A percentile compares a stretch with the other conserved stretches of the same genome.
Conservation (phyloP, 1,140 invertebrate genomes). For the Forficula auricularia region DNA sequence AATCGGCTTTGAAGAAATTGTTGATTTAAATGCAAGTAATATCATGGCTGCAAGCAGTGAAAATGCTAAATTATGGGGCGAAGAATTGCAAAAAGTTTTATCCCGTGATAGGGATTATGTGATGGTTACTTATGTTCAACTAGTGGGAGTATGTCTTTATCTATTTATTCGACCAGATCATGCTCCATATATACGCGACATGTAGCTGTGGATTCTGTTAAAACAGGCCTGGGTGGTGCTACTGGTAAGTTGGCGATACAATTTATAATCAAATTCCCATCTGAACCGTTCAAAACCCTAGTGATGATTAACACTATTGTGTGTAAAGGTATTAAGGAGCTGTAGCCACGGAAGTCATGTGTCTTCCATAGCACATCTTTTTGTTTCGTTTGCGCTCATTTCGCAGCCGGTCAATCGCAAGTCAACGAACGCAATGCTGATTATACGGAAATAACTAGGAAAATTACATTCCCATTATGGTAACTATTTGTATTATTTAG, state of each 20-base stretch:
- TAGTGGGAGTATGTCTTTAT: slow-evolving; percentile 96
- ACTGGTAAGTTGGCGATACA: slow-evolving; percentile 48
- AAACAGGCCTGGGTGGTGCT: slow-evolving; percentile 92
- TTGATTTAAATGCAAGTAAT: slow-evolving; percentile 95
- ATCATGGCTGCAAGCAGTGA: slow-evolving; percentile 93
- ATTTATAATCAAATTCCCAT: no score
- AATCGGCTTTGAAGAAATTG: slow-evolving; percentile 98
- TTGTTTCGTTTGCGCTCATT: slow-evolving; percentile 96
- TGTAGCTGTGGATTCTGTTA: slow-evolving; percentile 86
- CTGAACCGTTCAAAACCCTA: no score
- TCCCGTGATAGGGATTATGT: slow-evolving; percentile 79
- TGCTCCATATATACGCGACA: slow-evolving; percentile 73
- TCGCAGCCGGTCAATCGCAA: slow-evolving; percentile 95
- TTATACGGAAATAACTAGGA: slow-evolving; percentile 85
- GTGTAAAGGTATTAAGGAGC: slow-evolving; percentile 89
- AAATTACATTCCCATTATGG: slow-evolving; percentile 63
- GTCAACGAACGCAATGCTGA: slow-evolving; percentile 90
- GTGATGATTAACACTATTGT: no score
- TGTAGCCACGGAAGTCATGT: slow-evolving; percentile 81
- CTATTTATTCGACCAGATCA: slow-evolving; percentile 80
- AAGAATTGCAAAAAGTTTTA: slow-evolving; percentile 82
- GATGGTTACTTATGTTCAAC: slow-evolving; percentile 82
- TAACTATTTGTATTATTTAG: no score
- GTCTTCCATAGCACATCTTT: slow-evolving; percentile 81
- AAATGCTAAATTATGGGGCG: slow-evolving; percentile 90